Evolutionary conservation across 2,888 invertebrate genomes (phyloP), one percentile per base, ranked within the genome.

Genomic region (Polyommatus icarus): DNA sequence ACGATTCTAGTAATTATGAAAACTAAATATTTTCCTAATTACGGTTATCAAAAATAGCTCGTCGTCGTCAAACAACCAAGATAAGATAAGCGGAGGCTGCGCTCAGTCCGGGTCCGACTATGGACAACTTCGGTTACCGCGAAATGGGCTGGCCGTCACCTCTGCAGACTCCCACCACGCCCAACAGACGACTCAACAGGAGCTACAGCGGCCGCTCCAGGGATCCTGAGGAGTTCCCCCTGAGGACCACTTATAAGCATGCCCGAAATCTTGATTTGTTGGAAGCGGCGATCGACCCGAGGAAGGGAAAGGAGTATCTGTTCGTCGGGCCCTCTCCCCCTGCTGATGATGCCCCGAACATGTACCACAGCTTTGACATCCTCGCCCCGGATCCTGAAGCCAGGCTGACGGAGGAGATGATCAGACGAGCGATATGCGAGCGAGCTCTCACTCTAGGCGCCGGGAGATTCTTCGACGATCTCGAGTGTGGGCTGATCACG

Each of bases 301-400:
- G 88, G n/a, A 90, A 89, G 82, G 95, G 96, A 82, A 96, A 96
- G 85, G 96, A 96, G 88, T 97, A 96, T 85, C 95, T 97, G 90
- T 97, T 97, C 86, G 96, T 96, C 81, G 97, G 97, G 20, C 96
- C 96, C 18, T 96, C 97, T 7, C 97, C 97, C 18, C 97, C 97
- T 2, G 96, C 97, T 72, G 97, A 97, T 90, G 96, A 97, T 91
- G 96, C 96, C 3, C 96, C 97, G 76, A 96, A 96, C 83, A 95
- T 97, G 93, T 96, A 97, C 88, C 97, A 97, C 83, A 97, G 96
- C 86, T 97, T 97, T 81, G 96, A 96, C 84, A 95, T 96, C 81
- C 94, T 95, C 24, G 95, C 95, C 59, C 95, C 96, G 71, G 96
- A 96, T 83, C 94, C 96, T 71, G 96, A 96, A 83, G 96, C 96